These are phyloP conservation scores for Heliothis peltigera DNA, from an alignment of 2,888 invertebrate species.

Conservation along the genomic window DNA sequence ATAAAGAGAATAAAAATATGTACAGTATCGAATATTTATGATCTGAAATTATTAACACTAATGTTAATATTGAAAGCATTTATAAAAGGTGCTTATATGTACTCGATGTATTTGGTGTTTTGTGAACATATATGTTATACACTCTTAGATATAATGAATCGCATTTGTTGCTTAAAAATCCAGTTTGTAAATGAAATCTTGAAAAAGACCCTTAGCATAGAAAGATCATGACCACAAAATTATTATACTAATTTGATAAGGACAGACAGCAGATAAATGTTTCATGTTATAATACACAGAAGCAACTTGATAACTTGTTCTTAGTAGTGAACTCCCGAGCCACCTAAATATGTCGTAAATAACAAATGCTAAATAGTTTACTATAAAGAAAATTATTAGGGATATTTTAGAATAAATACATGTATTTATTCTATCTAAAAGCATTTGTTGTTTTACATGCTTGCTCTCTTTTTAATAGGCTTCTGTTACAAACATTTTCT, in stretches of 20 bases:
- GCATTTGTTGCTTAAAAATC: constrained; percentile 21
- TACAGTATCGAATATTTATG: constrained; percentile 42
- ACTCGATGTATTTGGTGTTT: constrained; percentile 37
- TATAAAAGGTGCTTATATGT: constrained; percentile 35
- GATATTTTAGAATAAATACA: background rate
- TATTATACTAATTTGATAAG: constrained; percentile 9
- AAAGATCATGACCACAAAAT: background rate
- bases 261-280: constrained; percentile 8
- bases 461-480: background rate
- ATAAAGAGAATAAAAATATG: constrained; percentile 12
- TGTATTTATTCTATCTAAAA: background rate
- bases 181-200: background rate
- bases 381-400: background rate
- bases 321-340: too few species aligned
- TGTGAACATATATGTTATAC: constrained; percentile 21
- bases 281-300: background rate
- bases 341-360: constrained; percentile 2
- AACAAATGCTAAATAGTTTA: background rate
- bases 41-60: constrained; percentile 29
- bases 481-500: background rate
- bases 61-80: constrained; percentile 38
- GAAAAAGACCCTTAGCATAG: constrained; percentile 7
- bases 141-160: constrained; percentile 22
- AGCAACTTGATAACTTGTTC: too few species aligned
- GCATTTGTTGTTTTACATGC: background rate